Evolutionary conservation across 2,888 invertebrate species (phyloP), one percentile per base, ranked within the genome.

Genomic region (Catonia carolina): DNA sequence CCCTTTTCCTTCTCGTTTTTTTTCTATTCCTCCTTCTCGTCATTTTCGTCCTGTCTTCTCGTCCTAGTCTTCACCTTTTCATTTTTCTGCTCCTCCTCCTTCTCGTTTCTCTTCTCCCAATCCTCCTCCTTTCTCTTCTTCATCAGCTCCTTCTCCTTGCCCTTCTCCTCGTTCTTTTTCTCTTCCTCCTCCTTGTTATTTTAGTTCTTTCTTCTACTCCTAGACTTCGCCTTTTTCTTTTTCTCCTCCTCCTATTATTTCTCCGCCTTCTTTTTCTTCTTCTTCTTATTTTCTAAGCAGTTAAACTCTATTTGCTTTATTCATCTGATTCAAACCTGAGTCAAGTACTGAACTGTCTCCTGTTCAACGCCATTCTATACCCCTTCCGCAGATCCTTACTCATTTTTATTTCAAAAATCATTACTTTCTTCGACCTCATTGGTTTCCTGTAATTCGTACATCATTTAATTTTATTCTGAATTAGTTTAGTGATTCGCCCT

Each of bases 141-240:
- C 14, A 33, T 27, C 33, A 33, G 17, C 47, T 35, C 39, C 33
- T 35, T 55, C 55, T 47, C 39, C 37, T 37, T 7, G 6, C 10
- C 33, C 35, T 5, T 20, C 31, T 17, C 36, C 20, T n/a, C 4
- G 12, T 23, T 33, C 45, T 41, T 42, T 37, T 15, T 36, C 42
- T 56, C 35, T 42, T 35, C 35, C 56, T 42, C 37, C 22, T 17
- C 14, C 41, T 39, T 22, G 12, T 31, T 18, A 35, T 31, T 15
- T 39, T n/a, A n/a, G n/a, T n/a, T n/a, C n/a, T n/a, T n/a, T n/a
- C n/a, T n/a, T n/a, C n/a, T n/a, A n/a, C n/a, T n/a, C n/a, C n/a
- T n/a, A n/a, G n/a, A n/a, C n/a, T 39, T 41, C 41, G 23, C 18
- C 49, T 31, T 27, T 27, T 41, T 6, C 42, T 31, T 18, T 33